phyloP scores from a whole-genome alignment of 2,113 vertebrate species.

The Falcunculus frontatus region DNA sequence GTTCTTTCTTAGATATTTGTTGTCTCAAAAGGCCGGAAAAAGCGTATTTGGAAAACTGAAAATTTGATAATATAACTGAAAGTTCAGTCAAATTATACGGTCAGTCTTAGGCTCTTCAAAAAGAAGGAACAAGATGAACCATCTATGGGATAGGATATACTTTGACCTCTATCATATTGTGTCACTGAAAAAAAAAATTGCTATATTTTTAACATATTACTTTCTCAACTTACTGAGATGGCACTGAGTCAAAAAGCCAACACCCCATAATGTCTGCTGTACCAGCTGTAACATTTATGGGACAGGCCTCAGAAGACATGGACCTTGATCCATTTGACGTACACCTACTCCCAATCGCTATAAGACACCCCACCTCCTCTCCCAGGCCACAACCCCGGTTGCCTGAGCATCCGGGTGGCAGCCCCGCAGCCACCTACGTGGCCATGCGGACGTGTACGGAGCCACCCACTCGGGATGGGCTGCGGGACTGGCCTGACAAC shows the following conservation, averaged over 20 bases:
- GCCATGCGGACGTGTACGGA: background rate
- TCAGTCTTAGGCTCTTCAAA: background rate
- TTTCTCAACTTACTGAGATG: background rate
- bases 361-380: background rate
- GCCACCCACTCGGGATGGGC: background rate
- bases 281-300: background rate
- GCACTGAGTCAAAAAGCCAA: background rate
- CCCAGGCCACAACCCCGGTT: background rate
- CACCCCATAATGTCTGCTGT: background rate
- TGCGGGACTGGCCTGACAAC: background rate
- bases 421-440: background rate
- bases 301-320: background rate
- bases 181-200: background rate
- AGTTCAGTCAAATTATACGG: background rate
- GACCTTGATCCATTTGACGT: background rate
- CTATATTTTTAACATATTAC: background rate
- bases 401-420: background rate
- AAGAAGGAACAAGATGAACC: background rate
- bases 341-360: fast-evolving
- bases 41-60: background rate
- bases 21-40: background rate
- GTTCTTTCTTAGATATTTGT: background rate
- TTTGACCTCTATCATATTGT: background rate
- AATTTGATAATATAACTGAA: background rate
- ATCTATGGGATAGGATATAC: background rate